These are phyloP conservation scores for Leptinotarsa rubiginosa DNA, from an alignment of 2,888 invertebrate species.

Conservation along the genomic window DNA sequence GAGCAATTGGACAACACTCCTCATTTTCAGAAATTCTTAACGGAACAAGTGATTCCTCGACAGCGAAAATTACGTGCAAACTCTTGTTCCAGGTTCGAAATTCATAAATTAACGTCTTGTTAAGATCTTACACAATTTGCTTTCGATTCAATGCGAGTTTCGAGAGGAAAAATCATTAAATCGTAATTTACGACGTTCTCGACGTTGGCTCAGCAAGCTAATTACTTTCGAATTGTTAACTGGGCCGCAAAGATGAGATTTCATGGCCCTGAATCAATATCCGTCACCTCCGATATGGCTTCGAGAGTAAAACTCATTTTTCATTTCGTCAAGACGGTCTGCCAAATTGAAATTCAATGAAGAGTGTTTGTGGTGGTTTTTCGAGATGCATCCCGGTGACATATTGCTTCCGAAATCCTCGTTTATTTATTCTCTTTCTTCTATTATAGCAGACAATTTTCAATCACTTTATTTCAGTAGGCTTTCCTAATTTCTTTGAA, in stretches of 20 bases:
- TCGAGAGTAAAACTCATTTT: neutral
- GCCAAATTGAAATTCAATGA: constrained; percentile 5
- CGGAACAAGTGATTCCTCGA: too few species aligned
- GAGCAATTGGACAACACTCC: too few species aligned
- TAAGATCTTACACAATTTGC: neutral
- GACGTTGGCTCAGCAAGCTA: neutral
- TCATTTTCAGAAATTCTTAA: too few species aligned
- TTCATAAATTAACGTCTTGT: neutral
- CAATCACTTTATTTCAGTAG: too few species aligned
- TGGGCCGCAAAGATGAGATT: constrained; percentile 11
- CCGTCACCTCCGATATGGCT: neutral
- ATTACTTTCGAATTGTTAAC: constrained; percentile 9
- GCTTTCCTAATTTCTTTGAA: too few species aligned
- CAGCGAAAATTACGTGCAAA: neutral
- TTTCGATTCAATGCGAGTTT: neutral
- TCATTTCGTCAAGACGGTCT: neutral
- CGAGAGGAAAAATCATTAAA: neutral
- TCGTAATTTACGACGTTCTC: constrained; percentile 6
- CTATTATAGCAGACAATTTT: too few species aligned
- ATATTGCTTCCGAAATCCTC: neutral
- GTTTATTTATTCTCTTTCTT: too few species aligned
- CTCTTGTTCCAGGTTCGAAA: neutral
- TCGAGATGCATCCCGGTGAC: neutral
- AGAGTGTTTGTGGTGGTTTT: neutral
- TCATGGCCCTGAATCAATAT: constrained; percentile 3